Conservation (phyloP, 2,888 invertebrate species). For the Drosophila emarginata region DNA sequence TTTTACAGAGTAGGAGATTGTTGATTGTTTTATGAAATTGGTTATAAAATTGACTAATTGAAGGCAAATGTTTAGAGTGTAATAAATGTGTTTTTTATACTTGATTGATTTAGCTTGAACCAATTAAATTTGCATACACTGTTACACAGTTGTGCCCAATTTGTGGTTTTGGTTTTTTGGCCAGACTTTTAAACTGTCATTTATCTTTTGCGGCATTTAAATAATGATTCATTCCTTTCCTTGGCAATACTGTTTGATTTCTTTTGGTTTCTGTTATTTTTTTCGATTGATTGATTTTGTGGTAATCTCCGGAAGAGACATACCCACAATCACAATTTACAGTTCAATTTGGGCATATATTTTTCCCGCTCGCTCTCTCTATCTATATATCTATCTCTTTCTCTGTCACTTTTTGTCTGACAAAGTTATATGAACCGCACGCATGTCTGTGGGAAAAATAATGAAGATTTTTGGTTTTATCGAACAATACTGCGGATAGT, state of each 20-base stretch:
- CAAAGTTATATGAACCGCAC: constrained; percentile 40
- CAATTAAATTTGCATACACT: constrained; percentile 27
- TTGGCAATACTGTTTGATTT: neutral
- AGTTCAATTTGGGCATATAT: constrained; percentile 4
- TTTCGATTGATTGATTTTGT: constrained; percentile 72
- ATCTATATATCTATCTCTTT: neutral
- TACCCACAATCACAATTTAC: constrained; percentile 16
- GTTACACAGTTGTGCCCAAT: constrained; percentile 29
- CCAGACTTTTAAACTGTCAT: constrained; percentile 61
- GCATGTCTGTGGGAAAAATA: constrained; percentile 53
- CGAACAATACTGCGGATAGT: constrained; percentile 7
- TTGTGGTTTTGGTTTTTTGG: constrained; percentile 13
- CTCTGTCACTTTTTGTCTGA: constrained; percentile 17
- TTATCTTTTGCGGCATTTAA: constrained; percentile 55
- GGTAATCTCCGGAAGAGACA: constrained; percentile 42
- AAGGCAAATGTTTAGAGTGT: neutral
- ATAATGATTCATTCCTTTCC: constrained; percentile 55
- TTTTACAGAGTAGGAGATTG: neutral
- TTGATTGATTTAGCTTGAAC: constrained; percentile 18
- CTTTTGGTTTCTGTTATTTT: constrained; percentile 20
- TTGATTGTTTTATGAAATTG: neutral
- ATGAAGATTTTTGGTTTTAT: constrained; percentile 57
- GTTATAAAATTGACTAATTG: neutral
- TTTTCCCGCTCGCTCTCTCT: neutral
- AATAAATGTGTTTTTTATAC: neutral